Conservation (phyloP, 2,113 vertebrate genomes). For the Penelope pileata region DNA sequence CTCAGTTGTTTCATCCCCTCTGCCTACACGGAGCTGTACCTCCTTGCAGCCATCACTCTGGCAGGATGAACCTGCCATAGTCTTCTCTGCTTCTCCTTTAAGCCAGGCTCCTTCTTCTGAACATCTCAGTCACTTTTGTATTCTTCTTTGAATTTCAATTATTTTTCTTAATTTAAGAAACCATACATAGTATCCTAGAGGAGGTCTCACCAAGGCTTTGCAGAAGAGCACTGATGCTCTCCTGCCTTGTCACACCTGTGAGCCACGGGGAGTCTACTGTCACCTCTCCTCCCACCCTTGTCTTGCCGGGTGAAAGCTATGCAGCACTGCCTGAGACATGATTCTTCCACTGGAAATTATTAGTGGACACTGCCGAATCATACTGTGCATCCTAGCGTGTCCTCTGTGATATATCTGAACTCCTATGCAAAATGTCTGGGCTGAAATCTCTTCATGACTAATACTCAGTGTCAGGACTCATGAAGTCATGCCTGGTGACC, state of each 20-base stretch:
- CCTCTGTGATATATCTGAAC: background rate
- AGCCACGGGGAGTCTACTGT: background rate
- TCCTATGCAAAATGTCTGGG: slow-evolving; percentile 20
- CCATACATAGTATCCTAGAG: background rate
- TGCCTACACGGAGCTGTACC: background rate
- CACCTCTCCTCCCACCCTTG: background rate
- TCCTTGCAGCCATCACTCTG: background rate
- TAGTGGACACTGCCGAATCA: background rate
- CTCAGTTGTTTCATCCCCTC: background rate
- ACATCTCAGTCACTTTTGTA: background rate
- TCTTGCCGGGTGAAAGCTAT: background rate
- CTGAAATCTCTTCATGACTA: slow-evolving; percentile 35
- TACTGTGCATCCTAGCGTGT: background rate
- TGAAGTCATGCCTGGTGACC: slow-evolving; percentile 20
- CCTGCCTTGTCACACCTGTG: background rate
- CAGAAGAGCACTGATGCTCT: background rate
- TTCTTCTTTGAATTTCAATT: background rate
- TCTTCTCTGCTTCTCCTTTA: background rate
- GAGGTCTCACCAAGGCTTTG: background rate
- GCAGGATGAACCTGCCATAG: background rate
- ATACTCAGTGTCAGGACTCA: background rate
- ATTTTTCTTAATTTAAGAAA: background rate
- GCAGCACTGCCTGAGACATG: background rate
- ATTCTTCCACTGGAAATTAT: slow-evolving; percentile 47
- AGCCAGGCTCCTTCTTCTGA: background rate